Base-by-base conservation (phyloP, 2,888 invertebrate genomes). In the Biston betularia region DNA sequence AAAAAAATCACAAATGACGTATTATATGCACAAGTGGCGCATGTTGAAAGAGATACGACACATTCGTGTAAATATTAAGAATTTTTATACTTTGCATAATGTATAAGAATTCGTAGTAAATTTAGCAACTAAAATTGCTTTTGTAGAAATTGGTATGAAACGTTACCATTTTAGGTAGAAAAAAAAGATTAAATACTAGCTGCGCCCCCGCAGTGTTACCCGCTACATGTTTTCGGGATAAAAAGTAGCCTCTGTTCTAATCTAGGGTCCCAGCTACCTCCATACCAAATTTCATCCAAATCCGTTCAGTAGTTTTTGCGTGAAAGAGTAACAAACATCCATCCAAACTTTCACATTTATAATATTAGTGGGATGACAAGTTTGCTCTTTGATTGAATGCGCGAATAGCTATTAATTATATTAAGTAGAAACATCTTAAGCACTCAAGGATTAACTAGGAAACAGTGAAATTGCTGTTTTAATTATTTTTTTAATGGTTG, bases 1-100 rank as follows among this genome's bases (percentile, higher is more conserved):
- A 64, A 59, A 46, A n/a, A 56, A 66, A 63, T 63, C 49, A 59
- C 34, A 44, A 11, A 63, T 71, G 73, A 72, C 73, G 72, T 63
- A 53, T 34, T 74, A 60, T 74, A 49, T 70, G 62, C 65, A 64
- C 73, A 74, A 69, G 70, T 74, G 69, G 55, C 59, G 52, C n/a
- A 45, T 49, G 64, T 65, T 66, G 59, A 68, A 73, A 69, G 62
- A 70, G 66, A 73, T 71, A 71, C 33, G 52, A 44, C 65, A 69
- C 70, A 70, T 68, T 63, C 65, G 58, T 62, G 46, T 57, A 44
- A 65, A 70, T 44, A 68, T 34, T 44, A n/a, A n/a, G n/a, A n/a
- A n/a, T n/a, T n/a, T n/a, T n/a, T n/a, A 55, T 50, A 45, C 42
- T 53, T n/a, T 49, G 58, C 48, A 53, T 44, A 63, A 65, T 50